Percentiles rank a stretch among this genome's conserved stretches.
These are phyloP conservation scores for Protodeltote pygarga DNA, from an alignment of 2,888 invertebrate species.

Conservation along the genomic window DNA sequence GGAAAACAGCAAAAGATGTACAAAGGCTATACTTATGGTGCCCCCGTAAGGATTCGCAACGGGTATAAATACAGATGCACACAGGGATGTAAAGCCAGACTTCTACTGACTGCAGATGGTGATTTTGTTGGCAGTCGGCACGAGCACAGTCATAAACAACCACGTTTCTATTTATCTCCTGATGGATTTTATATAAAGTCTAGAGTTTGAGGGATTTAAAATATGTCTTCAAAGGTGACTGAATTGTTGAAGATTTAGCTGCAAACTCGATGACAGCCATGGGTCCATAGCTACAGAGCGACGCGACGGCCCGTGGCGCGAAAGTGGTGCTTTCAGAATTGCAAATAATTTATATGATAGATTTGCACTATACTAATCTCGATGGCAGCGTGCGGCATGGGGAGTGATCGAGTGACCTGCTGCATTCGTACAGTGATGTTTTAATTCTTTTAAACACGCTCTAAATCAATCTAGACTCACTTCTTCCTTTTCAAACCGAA, in stretches of 20 bases:
- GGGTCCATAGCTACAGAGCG: no score
- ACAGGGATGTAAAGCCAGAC: conserved; percentile 52
- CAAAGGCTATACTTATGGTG: conserved; percentile 50
- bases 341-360: no score
- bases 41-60: conserved; percentile 18
- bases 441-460: no score
- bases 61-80: conserved; percentile 56
- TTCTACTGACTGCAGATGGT: conserved; percentile 42
- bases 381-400: no score
- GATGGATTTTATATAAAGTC: conserved; percentile 42
- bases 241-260: background rate
- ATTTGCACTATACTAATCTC: no score
- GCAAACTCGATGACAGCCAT: no score
- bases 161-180: conserved; percentile 30
- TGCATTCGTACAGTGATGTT: no score
- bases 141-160: conserved; percentile 48
- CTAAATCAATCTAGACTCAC: no score
- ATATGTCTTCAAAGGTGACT: background rate
- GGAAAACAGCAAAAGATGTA: conserved; percentile 51
- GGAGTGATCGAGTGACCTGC: no score
- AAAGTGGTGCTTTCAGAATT: no score
- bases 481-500: no score
- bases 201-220: background rate
- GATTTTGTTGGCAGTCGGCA: conserved; percentile 29
- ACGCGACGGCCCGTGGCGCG: no score